A percentile compares a stretch with the other conserved stretches of the same genome.
Evolutionary conservation across 1,140 invertebrate genomes (phyloP).

Genomic region (Sitobion miscanthi): DNA sequence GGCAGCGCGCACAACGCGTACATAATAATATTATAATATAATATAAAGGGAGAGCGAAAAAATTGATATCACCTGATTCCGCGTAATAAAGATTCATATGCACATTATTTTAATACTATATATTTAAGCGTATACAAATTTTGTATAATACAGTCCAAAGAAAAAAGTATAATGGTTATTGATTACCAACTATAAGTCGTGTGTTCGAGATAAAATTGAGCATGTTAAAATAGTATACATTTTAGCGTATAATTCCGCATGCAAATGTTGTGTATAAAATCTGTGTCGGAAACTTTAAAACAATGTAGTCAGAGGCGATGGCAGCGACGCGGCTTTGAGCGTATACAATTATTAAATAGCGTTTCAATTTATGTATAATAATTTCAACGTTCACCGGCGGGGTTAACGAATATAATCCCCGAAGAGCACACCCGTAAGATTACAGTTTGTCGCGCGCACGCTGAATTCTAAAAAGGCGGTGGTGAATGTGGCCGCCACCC

Average conservation of each 20-base stretch:
- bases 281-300: constrained; percentile 11
- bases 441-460: constrained; percentile 38
- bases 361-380: constrained; percentile 37
- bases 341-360: constrained; percentile 24
- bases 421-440: constrained; percentile 38
- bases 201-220: neutral
- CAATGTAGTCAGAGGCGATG: neutral
- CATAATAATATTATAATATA: constrained; percentile 18
- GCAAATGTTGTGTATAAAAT: neutral
- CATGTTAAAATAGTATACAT: neutral
- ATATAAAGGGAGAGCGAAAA: neutral
- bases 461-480: constrained; percentile 37
- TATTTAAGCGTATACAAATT: neutral
- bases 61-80: neutral
- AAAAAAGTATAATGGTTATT: neutral
- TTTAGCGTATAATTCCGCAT: neutral
- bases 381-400: neutral
- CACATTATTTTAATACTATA: neutral
- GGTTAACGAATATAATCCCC: constrained; percentile 48
- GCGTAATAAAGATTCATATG: neutral
- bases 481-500: neutral
- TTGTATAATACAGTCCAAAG: neutral
- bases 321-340: neutral
- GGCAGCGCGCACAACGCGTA: neutral
- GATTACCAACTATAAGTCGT: neutral